Evolutionary conservation across 2,113 vertebrate species (phyloP).

Genomic region (Cyphomyrus plagiostoma): DNA sequence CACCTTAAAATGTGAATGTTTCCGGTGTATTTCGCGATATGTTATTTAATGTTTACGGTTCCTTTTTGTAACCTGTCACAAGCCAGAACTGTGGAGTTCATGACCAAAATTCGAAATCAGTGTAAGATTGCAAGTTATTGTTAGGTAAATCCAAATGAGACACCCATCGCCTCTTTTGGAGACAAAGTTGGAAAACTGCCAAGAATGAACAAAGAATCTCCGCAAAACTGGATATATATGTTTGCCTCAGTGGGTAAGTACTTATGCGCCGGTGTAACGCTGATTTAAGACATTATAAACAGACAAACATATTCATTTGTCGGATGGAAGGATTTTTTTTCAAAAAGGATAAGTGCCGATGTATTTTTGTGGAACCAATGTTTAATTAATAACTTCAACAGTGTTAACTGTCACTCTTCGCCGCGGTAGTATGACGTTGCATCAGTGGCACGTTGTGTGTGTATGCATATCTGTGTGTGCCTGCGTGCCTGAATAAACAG

Average conservation of each 20-base stretch:
- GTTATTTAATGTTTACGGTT: background rate
- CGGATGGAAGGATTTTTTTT: background rate
- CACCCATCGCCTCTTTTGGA: background rate
- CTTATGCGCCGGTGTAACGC: background rate
- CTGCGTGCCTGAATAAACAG: background rate
- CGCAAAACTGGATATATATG: background rate
- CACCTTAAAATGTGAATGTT: background rate
- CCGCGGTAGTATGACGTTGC: background rate
- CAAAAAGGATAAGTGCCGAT: background rate
- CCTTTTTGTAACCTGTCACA: background rate
- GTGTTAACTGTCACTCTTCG: background rate
- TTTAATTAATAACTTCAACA: background rate
- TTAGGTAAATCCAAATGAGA: slow-evolving; percentile 4
- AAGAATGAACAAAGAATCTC: slow-evolving; percentile 4
- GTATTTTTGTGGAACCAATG: background rate
- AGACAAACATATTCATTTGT: background rate
- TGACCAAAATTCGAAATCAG: background rate
- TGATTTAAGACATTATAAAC: background rate
- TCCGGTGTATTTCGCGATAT: background rate
- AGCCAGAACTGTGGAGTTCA: background rate
- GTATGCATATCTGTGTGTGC: background rate
- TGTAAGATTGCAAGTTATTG: background rate
- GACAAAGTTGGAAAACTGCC: slow-evolving; percentile 20
- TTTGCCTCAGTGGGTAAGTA: background rate
- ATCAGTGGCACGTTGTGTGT: background rate